These are phyloP conservation scores for Dallia pectoralis DNA, from an alignment of 2,797 vertebrate genomes.

Conservation along the genomic window DNA sequence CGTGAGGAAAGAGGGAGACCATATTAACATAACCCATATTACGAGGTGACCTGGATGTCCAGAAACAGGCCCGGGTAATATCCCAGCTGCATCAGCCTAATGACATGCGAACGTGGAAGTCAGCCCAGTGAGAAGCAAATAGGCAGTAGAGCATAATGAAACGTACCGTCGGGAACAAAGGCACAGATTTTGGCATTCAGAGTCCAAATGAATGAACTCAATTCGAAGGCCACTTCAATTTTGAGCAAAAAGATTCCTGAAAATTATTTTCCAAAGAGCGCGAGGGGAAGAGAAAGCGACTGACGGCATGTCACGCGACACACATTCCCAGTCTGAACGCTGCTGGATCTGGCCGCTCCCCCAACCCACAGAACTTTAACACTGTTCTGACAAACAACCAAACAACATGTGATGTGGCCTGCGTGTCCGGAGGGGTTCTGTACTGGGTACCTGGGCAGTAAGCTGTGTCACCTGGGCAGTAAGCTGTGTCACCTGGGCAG, in stretches of 20 bases:
- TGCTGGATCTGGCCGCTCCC: neutral
- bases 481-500: slow-evolving; percentile 2
- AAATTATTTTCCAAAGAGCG: neutral
- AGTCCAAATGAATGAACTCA: neutral
- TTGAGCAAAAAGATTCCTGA: neutral
- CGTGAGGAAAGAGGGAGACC: neutral
- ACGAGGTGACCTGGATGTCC: slow-evolving; percentile 2
- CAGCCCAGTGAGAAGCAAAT: neutral
- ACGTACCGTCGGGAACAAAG: neutral
- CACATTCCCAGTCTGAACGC: neutral
- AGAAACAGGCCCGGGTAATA: neutral
- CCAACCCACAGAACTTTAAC: neutral
- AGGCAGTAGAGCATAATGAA: slow-evolving; percentile 2
- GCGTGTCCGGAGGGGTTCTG: neutral
- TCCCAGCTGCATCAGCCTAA: neutral
- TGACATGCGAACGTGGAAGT: neutral
- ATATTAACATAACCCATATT: neutral
- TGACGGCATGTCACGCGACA: neutral
- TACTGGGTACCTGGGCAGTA: too few species aligned
- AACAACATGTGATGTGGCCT: neutral
- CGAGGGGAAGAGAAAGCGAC: neutral
- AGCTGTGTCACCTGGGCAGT: too few species aligned
- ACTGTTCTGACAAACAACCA: neutral
- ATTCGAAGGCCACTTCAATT: neutral
- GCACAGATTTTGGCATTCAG: neutral